A percentile compares a stretch with the other conserved stretches of the same genome.
Conservation (phyloP, 2,113 vertebrate species). For the Todiramphus saurophagus region DNA sequence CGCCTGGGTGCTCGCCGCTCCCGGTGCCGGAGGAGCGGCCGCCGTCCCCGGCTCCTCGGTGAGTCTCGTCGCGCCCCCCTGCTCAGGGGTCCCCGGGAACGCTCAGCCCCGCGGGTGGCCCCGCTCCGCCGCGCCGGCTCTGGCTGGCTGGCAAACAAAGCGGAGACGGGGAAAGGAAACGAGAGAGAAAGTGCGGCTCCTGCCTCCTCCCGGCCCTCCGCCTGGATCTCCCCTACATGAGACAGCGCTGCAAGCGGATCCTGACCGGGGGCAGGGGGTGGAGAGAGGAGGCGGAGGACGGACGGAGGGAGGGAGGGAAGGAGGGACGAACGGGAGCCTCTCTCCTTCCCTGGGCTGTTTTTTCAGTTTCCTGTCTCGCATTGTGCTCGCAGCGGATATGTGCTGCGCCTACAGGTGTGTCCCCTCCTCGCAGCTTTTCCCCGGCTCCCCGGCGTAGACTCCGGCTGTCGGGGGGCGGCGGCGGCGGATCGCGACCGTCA, state of each 20-base stretch:
- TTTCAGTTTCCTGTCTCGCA: constrained; percentile 71
- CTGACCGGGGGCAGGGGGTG: constrained; percentile 35
- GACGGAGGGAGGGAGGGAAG: neutral
- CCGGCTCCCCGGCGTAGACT: neutral
- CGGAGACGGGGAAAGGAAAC: neutral
- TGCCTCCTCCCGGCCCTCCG: neutral
- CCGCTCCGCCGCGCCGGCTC: neutral
- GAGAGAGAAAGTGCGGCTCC: neutral
- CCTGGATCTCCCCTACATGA: neutral
- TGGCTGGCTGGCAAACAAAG: constrained; percentile 4
- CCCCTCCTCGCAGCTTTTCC: constrained; percentile 45
- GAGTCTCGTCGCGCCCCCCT: neutral
- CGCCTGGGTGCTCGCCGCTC: no score
- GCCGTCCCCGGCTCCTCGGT: no score
- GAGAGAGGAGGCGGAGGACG: constrained; percentile 16
- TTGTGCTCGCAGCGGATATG: constrained; percentile 72
- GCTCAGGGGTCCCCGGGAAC: neutral
- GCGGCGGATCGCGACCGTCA: constrained; percentile 26
- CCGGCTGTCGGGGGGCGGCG: constrained; percentile 5
- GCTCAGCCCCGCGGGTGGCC: neutral
- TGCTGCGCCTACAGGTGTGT: constrained; percentile 76
- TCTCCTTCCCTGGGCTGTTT: constrained; percentile 51
- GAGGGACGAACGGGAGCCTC: constrained; percentile 47
- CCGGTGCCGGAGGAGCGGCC: neutral
- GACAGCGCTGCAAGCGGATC: constrained; percentile 6